Base-by-base conservation (phyloP, 2,113 vertebrate species). In the Triplophysa rosa region DNA sequence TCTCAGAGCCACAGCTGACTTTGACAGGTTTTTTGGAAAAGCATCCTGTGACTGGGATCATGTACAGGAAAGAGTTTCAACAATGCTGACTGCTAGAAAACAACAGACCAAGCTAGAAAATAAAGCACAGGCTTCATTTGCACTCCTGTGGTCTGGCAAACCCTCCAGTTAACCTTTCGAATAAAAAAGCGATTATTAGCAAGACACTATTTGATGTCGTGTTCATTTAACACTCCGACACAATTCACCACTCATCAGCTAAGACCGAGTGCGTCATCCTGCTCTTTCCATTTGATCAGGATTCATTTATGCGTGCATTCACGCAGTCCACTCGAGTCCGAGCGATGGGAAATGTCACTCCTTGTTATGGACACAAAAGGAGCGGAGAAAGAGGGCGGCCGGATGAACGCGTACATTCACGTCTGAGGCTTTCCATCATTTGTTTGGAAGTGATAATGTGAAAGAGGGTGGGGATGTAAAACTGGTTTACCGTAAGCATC, bases 401-500 rank as follows among this genome's bases (percentile, higher is more conserved):
- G 66, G 64, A 58, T 62, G 77, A 83, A 77, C 63, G 61, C 7
- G 78, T 66, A 64, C 33, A 75, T 42, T 65, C 69, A 70, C 63
- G 49, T 77, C 77, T 45, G 49, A 58, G 19, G 19, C 19, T 21
- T 10, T 58, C 8, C 0, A 2, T 63, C 14, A 11, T 74, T 77
- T 21, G 7, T 52, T 61, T 54, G 56, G 19, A 26, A 62, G 14
- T 42, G 62, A 61, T 16, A 63, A 14, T 33, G 33, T 71, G 26
- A 40, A 64, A 19, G 54, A 17, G 12, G 33, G 42, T 3, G 14
- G 29, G 23, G 3, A 21, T 8, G 23, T 2, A 45, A 66, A 77
- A 54, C 42, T 2, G 75, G n/a, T 88, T 93, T 92, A 96, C 95
- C 83, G 94, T 91, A 47, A 96, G 90, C 95, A 96, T 96, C 0